These are phyloP conservation scores for Metaphire vulgaris DNA, from an alignment of 1,140 invertebrate species.

Conservation along the genomic window DNA sequence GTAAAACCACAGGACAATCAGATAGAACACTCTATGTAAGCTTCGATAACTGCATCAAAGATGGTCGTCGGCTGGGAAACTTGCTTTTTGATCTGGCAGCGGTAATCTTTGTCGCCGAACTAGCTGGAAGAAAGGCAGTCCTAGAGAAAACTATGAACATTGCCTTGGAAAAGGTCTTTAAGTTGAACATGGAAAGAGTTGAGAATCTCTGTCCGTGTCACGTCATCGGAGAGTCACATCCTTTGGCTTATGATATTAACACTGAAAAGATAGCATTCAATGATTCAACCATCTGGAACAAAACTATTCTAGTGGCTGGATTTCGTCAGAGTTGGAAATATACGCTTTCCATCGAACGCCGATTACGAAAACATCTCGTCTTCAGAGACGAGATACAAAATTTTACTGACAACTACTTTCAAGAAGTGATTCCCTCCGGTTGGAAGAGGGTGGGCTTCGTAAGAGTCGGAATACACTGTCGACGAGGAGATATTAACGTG, in stretches of 20 bases:
- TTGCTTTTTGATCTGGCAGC: constrained; percentile 25
- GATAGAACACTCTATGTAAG: neutral
- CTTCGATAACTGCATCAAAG: constrained; percentile 2
- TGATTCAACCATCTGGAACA: neutral
- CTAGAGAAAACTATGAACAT: neutral
- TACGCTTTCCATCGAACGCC: neutral
- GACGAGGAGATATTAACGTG: constrained; percentile 27
- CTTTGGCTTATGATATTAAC: constrained; percentile 2
- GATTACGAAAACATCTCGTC: constrained; percentile 8
- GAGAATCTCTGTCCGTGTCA: neutral
- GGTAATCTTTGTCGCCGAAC: constrained; percentile 8
- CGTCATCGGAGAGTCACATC: neutral
- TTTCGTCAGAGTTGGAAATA: constrained; percentile 24
- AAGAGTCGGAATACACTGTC: constrained; percentile 27
- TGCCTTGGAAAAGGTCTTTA: constrained; percentile 11
- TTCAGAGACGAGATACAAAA: constrained; percentile 14
- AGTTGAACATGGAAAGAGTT: constrained; percentile 9
- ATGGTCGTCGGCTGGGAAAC: constrained; percentile 27
- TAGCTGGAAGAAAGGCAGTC: neutral
- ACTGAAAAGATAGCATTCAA: neutral
- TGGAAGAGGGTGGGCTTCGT: constrained; percentile 4
- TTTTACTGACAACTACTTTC: constrained; percentile 6
- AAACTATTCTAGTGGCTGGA: constrained; percentile 11
- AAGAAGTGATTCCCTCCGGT: neutral
- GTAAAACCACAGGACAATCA: too few species aligned